A percentile compares a stretch with the other conserved stretches of the same genome.
phyloP scores from a whole-genome alignment of 1,140 invertebrate species.

The Drosophila serrata region DNA sequence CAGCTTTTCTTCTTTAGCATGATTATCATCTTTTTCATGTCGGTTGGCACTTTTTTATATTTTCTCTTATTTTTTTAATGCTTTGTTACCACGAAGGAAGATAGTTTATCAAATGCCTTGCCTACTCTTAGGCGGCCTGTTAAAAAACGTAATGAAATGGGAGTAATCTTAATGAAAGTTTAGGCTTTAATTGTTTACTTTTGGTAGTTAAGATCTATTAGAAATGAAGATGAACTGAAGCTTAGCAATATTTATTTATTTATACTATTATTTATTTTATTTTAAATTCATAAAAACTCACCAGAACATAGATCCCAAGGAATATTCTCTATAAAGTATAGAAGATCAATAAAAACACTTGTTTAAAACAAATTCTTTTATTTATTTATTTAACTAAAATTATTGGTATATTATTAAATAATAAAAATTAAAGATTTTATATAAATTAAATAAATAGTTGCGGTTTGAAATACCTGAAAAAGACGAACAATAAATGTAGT shows the following conservation, averaged over 20 bases:
- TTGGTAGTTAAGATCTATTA: too few species aligned
- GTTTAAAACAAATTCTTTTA: too few species aligned
- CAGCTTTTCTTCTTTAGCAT: slow-evolving; percentile 10
- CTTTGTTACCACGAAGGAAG: not conserved
- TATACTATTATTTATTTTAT: not conserved
- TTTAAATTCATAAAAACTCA: not conserved
- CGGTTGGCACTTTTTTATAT: not conserved
- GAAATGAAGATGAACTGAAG: not conserved
- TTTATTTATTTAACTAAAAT: too few species aligned
- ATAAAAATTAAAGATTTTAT: too few species aligned
- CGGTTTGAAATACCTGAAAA: too few species aligned
- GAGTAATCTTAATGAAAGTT: slow-evolving; percentile 14
- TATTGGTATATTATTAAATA: too few species aligned
- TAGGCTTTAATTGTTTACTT: not conserved
- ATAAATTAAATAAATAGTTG: too few species aligned
- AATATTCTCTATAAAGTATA: not conserved
- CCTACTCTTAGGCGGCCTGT: slow-evolving; percentile 64
- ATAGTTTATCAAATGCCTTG: slow-evolving; percentile 19
- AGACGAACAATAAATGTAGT: too few species aligned
- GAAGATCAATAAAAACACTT: not conserved
- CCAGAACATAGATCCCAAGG: not conserved
- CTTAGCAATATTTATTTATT: not conserved
- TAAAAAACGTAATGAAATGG: not conserved
- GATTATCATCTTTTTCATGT: slow-evolving; percentile 17
- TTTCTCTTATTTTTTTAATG: slow-evolving; percentile 5